Conservation (phyloP, 2,113 vertebrate species). For the Pseudorectes ferrugineus region DNA sequence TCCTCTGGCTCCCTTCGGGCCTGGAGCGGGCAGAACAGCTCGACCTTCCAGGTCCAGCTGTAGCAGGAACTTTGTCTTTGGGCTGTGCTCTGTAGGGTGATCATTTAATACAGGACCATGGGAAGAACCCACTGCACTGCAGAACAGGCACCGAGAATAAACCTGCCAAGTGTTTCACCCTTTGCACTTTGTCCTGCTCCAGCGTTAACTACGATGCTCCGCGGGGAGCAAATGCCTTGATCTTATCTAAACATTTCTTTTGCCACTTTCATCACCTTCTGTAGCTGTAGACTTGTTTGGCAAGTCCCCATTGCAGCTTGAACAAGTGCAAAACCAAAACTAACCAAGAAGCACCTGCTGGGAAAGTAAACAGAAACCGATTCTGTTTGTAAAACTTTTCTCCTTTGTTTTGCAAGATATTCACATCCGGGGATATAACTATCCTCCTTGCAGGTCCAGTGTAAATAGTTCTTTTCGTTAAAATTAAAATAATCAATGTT, state of each 20-base stretch:
- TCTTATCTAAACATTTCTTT: not conserved
- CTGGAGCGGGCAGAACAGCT: not conserved
- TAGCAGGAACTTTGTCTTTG: not conserved
- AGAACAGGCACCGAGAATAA: not conserved
- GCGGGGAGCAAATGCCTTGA: not conserved
- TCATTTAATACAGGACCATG: accelerated
- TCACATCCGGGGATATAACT: not conserved
- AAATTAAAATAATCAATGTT: constrained; percentile 47
- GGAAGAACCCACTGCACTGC: not conserved
- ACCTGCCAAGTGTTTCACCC: not conserved
- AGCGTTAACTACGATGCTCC: not conserved
- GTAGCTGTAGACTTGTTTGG: not conserved
- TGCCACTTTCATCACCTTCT: not conserved
- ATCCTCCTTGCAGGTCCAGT: not conserved
- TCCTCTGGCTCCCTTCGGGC: not conserved
- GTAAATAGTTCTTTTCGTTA: not conserved
- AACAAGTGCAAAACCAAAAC: not conserved
- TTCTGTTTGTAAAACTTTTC: constrained; percentile 14
- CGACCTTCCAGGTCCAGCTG: not conserved
- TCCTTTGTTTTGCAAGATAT: not conserved
- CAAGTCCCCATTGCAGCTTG: not conserved
- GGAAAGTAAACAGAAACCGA: not conserved
- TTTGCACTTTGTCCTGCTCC: not conserved
- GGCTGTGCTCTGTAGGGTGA: not conserved
- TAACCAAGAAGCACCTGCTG: not conserved